Base-by-base conservation (phyloP, 2,888 invertebrate genomes). In the Clepsis dumicolana region DNA sequence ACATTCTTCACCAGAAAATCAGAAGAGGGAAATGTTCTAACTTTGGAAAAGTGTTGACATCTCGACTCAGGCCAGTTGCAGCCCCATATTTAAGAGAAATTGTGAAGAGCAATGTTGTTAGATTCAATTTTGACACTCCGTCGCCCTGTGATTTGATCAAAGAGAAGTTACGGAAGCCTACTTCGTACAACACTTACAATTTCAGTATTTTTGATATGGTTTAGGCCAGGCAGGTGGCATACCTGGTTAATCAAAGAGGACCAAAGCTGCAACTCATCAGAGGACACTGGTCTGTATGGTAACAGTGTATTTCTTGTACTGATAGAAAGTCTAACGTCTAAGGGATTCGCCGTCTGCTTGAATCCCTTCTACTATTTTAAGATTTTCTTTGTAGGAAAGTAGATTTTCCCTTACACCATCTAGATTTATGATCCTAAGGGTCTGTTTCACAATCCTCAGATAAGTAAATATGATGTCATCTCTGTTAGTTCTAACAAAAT, bases 101-200 rank as follows among this genome's bases (percentile, higher is more conserved):
- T 3, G 65, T 84, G 1, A 53, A 77, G 2, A 70, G 75, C 5
- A 75, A 75, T n/a, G 80, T 91, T 25, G 70, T 74, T 0, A 73
- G 77, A 24, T 91, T 92, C 80, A 85, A 88, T 68, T 92, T 92
- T 48, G 78, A 77, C 10, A 87, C 87, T 5, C 84, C 84, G 48
- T 91, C 90, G 8, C 91, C 92, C 0, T 90, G 89, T 76, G 91
- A 92, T 72, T 66, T 86, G 18, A 84, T 85, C 18, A 86, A 84
- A 67, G 87, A 85, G 64, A 87, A 80, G 59, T 70, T 82, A 63
- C 74, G 77, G 44, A 81, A 82, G 18, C 86, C 84, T 10, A 66
- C 72, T 3, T 60, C 64, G 0, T 67, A 72, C 48, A 74, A 72
- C 25, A 52, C 63, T 3, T 68, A 68, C 12, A 64, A 64, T 21